Evolutionary conservation across 2,888 invertebrate species (phyloP).

Genomic region (Agriopis aurantiaria): DNA sequence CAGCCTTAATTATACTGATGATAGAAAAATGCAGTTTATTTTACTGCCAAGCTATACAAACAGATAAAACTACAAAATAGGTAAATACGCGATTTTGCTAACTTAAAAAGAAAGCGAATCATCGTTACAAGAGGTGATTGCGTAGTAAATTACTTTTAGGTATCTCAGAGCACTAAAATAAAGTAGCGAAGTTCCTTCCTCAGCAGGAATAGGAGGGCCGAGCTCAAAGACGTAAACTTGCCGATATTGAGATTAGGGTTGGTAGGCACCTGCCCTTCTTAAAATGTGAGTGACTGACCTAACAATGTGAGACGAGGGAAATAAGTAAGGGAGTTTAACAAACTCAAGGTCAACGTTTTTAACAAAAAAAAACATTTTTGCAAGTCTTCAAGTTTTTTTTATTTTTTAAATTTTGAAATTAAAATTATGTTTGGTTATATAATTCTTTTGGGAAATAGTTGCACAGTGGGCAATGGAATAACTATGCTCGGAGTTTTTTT

Average conservation of each 20-base stretch:
- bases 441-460: no score
- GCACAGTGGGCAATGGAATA: no score
- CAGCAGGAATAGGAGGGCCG: conserved; percentile 8
- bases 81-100: background rate
- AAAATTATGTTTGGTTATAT: no score
- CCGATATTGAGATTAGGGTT: conserved; percentile 16
- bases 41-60: no score
- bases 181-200: conserved; percentile 18
- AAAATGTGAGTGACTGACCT: conserved; percentile 14
- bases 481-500: no score
- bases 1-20: no score
- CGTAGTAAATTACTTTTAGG: conserved; percentile 18
- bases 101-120: conserved; percentile 2
- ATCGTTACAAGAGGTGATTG: conserved; percentile 13
- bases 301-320: background rate
- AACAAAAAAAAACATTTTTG: no score
- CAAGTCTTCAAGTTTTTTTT: no score
- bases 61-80: no score
- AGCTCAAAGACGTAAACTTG: conserved; percentile 21
- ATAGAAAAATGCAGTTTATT: no score
- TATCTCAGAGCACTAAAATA: conserved; percentile 13
- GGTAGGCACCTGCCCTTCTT: conserved; percentile 20
- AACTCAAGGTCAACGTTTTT: no score
- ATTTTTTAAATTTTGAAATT: no score
- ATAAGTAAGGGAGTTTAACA: background rate